Percentiles rank a stretch among this genome's conserved stretches.
phyloP scores from a whole-genome alignment of 2,113 vertebrate species.

The Pseudorectes ferrugineus region DNA sequence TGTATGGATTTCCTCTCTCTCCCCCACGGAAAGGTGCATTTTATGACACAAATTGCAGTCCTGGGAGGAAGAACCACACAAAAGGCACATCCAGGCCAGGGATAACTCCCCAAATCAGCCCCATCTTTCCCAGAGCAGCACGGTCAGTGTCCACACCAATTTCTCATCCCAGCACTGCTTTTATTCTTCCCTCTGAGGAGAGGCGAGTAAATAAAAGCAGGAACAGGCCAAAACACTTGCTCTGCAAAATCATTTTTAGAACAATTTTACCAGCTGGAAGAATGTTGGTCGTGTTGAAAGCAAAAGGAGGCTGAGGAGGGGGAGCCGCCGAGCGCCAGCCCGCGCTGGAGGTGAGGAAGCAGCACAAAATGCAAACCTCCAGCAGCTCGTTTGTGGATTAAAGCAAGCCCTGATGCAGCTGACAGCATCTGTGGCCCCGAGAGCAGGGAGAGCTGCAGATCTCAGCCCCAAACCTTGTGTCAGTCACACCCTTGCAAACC shows the following conservation, averaged over 20 bases:
- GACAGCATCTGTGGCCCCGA: neutral
- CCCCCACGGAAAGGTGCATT: neutral
- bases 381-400: neutral
- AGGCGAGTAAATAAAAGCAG: neutral
- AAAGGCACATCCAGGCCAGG: neutral
- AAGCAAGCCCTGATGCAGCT: neutral
- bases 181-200: neutral
- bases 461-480: neutral
- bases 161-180: neutral
- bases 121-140: neutral
- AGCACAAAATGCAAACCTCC: neutral
- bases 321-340: neutral
- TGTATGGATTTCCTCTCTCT: neutral
- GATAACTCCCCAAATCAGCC: neutral
- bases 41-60: neutral
- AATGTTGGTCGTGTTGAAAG: accelerated
- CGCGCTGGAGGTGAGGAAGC: neutral
- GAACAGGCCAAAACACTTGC: neutral
- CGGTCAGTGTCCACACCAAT: accelerated
- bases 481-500: slow-evolving; percentile 46
- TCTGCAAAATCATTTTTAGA: neutral
- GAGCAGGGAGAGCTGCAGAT: neutral
- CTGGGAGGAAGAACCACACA: neutral
- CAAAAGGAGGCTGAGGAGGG: neutral
- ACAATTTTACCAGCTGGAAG: neutral